These are phyloP conservation scores for Chelonia mydas DNA, from an alignment of 2,797 vertebrate species.

Conservation along the genomic window DNA sequence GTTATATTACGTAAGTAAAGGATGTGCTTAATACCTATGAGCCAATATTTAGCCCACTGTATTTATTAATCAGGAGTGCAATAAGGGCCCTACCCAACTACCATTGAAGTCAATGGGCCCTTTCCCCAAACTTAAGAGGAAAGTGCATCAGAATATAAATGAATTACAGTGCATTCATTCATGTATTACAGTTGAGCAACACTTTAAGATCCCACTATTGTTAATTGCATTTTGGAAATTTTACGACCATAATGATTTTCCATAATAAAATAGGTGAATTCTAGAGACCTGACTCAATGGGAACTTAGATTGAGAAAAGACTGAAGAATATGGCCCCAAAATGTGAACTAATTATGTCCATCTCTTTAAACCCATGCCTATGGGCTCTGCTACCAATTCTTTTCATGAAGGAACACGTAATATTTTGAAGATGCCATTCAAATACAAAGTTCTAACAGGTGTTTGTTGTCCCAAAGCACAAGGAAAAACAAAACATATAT, in stretches of 20 bases:
- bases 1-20: no score
- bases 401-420: background rate
- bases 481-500: slow-evolving; percentile 30
- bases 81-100: background rate
- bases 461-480: background rate
- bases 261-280: background rate
- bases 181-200: background rate
- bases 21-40: no score
- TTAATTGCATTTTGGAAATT: background rate
- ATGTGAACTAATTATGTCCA: background rate
- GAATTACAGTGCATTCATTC: background rate
- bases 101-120: background rate
- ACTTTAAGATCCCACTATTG: background rate
- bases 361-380: background rate
- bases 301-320: background rate
- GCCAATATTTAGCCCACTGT: background rate
- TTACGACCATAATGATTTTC: background rate
- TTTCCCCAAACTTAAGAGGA: background rate
- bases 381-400: background rate
- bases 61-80: background rate
- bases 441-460: background rate
- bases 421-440: background rate
- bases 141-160: background rate
- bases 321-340: background rate
- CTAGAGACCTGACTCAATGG: background rate